A percentile compares a stretch with the other conserved stretches of the same genome.
phyloP scores from a whole-genome alignment of 2,888 invertebrate genomes.

The Limnephilus lunatus region DNA sequence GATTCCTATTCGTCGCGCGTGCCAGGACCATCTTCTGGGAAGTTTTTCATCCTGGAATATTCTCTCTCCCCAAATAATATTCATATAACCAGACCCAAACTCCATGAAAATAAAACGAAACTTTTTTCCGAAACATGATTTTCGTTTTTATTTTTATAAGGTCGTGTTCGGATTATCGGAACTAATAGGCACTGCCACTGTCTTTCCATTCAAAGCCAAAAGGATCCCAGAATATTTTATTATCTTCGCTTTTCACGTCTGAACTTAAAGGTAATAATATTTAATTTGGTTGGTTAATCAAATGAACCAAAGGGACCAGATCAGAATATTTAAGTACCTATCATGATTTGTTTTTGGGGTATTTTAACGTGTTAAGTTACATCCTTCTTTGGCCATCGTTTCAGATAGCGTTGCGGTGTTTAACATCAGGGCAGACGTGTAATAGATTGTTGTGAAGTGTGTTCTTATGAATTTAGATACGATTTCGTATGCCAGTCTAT shows the following conservation, averaged over 20 bases:
- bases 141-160: slow-evolving; percentile 29
- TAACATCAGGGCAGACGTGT: too few species aligned
- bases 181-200: slow-evolving; percentile 9
- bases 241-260: background rate
- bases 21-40: slow-evolving; percentile 45
- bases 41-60: slow-evolving; percentile 35
- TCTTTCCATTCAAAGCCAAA: background rate
- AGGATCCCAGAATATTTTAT: background rate
- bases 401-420: too few species aligned
- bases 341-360: too few species aligned
- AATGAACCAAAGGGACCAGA: background rate
- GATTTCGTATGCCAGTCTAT: too few species aligned
- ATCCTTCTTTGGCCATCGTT: too few species aligned
- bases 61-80: slow-evolving; percentile 25
- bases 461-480: too few species aligned
- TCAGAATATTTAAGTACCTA: background rate
- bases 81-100: slow-evolving; percentile 42
- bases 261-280: background rate
- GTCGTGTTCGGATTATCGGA: slow-evolving; percentile 35
- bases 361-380: too few species aligned
- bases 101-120: slow-evolving; percentile 39
- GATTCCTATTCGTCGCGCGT: slow-evolving; percentile 47
- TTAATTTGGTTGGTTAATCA: background rate
- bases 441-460: too few species aligned
- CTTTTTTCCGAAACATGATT: slow-evolving; percentile 18